Percentiles rank a stretch among this genome's conserved stretches.
These are phyloP conservation scores for Zootoca vivipara DNA, from an alignment of 2,113 vertebrate species.

Conservation along the genomic window DNA sequence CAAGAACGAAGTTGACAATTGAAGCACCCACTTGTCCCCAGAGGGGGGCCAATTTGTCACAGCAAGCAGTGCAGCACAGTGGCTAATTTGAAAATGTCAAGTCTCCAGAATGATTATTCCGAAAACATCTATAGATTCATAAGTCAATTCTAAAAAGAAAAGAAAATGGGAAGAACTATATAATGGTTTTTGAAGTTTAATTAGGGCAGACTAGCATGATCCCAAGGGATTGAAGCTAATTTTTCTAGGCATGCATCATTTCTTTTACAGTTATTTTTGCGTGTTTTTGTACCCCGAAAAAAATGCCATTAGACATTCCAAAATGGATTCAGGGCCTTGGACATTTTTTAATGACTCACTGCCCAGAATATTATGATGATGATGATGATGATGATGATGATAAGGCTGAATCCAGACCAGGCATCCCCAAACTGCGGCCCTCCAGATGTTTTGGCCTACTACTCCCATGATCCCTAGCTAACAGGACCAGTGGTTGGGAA, in stretches of 20 bases:
- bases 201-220: not conserved
- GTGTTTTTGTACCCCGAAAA: not conserved
- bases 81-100: conserved; percentile 37
- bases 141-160: conserved; percentile 19
- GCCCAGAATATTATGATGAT: too few species aligned
- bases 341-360: too few species aligned
- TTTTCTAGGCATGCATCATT: not conserved
- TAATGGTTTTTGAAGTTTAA: not conserved
- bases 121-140: conserved; percentile 20
- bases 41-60: conserved; percentile 31
- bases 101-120: conserved; percentile 30
- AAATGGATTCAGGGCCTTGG: too few species aligned
- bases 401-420: too few species aligned
- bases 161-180: not conserved
- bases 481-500: too few species aligned
- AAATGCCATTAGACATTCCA: too few species aligned
- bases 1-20: conserved; percentile 11
- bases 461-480: too few species aligned
- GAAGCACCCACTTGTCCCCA: conserved; percentile 44
- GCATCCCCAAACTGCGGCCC: too few species aligned
- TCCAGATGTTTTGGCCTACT: too few species aligned
- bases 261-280: not conserved
- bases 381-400: too few species aligned
- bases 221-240: not conserved
- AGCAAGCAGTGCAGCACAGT: not conserved